phyloP scores from a whole-genome alignment of 2,797 vertebrate genomes.

The Anguilla anguilla region DNA sequence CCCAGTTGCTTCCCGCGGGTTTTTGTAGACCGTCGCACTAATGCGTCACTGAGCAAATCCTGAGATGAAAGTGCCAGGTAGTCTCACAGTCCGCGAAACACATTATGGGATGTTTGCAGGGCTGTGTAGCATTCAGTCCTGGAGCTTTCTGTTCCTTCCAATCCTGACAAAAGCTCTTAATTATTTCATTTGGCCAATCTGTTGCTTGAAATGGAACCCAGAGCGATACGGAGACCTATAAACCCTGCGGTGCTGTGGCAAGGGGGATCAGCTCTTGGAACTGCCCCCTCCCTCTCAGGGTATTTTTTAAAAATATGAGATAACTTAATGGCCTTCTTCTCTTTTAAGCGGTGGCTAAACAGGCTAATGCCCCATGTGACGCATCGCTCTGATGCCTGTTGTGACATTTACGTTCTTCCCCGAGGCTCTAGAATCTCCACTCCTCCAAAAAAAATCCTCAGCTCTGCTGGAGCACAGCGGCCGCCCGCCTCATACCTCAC shows the following conservation, averaged over 20 bases:
- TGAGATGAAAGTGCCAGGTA: neutral
- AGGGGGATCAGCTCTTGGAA: too few relatives aligned
- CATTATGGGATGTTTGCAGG: neutral
- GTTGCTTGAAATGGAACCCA: constrained; percentile 25
- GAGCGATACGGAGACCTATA: constrained; percentile 4
- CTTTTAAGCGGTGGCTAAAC: neutral
- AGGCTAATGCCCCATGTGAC: neutral
- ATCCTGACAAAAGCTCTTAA: constrained; percentile 10
- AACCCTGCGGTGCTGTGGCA: neutral
- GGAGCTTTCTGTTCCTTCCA: neutral
- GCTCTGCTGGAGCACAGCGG: constrained; percentile 2
- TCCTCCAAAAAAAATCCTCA: constrained; percentile 33
- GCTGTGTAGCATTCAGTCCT: neutral
- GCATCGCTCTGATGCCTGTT: constrained; percentile 26
- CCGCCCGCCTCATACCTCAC: constrained; percentile 30
- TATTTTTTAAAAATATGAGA: constrained; percentile 1
- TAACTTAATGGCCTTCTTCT: neutral
- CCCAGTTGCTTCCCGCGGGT: neutral
- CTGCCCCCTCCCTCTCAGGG: neutral
- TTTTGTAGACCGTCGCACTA: neutral
- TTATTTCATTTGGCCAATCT: constrained; percentile 10
- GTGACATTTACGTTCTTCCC: constrained; percentile 49
- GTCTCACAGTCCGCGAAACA: neutral
- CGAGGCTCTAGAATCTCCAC: constrained; percentile 49
- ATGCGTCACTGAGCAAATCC: neutral